Percentiles rank a stretch among this genome's conserved stretches.
Evolutionary conservation across 2,797 vertebrate genomes (phyloP).

Genomic region (Sebastes hubbsi): DNA sequence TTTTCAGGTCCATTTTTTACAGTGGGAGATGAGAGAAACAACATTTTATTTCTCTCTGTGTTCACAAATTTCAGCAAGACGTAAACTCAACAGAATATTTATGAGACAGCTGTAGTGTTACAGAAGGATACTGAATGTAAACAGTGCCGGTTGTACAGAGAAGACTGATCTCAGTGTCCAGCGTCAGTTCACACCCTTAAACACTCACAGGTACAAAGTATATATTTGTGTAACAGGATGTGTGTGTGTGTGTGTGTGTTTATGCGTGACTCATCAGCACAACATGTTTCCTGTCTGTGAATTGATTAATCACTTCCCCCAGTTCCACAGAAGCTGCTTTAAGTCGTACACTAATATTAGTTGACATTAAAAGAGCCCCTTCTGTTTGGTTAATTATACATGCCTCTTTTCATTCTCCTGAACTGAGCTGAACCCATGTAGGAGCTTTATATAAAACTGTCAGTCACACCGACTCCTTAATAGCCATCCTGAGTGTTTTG

Average conservation of each 20-base stretch:
- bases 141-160: not conserved
- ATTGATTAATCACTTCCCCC: conserved; percentile 69
- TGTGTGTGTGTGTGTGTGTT: conserved; percentile 26
- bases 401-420: not conserved
- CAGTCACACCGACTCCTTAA: conserved; percentile 14
- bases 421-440: not conserved
- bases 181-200: conserved; percentile 22
- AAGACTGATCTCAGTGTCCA: not conserved
- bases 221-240: conserved; percentile 2
- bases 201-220: conserved; percentile 59
- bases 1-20: not conserved
- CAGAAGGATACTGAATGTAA: not conserved
- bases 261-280: conserved; percentile 61
- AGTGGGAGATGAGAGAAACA: no score
- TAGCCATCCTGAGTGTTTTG: not conserved
- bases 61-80: not conserved
- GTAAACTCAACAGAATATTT: not conserved
- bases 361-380: conserved; percentile 37
- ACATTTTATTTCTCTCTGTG: not conserved
- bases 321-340: conserved; percentile 31
- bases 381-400: conserved; percentile 34
- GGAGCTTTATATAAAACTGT: conserved; percentile 15
- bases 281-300: conserved; percentile 67
- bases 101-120: not conserved
- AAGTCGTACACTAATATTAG: conserved; percentile 68